Evolutionary conservation across 1,140 invertebrate genomes (phyloP), one percentile per base, ranked within the genome.

Genomic region (Phortica variegata): DNA sequence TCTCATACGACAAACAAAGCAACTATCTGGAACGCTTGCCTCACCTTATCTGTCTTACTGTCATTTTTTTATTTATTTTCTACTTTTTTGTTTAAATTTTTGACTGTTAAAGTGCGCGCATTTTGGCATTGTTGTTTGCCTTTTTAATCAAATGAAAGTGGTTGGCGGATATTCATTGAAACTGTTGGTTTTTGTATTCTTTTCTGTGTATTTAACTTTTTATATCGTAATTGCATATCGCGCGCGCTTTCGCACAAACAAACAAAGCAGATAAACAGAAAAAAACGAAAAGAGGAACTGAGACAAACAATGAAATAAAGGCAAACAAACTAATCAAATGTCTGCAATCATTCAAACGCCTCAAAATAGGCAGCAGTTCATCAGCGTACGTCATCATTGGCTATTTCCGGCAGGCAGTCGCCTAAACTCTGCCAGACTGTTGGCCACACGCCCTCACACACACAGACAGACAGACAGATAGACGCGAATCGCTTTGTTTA

Each of bases 171-270:
- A 54, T 54, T 42, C 44, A 26, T 26, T 26, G 5, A 5, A 26
- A 26, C 23, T 6, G 5, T 26, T 26, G 5, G 5, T 6, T 26
- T 5, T 10, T 26, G 52, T 31, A 45, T 49, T n/a, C 38, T 38
- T 43, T 23, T 36, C 17, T 38, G 59, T 58, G 66, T 66, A 62
- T 52, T 65, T 66, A 66, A 62, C 62, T 66, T 66, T 61, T 26
- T 66, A 62, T 66, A 66, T 66, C 62, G 62, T 66, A 66, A 66
- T 66, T 66, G 62, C 63, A 66, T 66, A 66, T 66, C 62, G 43
- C 37, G 3, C 23, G 6, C 23, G 29, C 21, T 9, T 5, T 8
- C 7, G 19, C 18, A 20, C 13, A 31, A 15, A 31, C 31, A 32
- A 23, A 5, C 23, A 26, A n/a, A n/a, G n/a, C n/a, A n/a, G n/a